Conservation (phyloP, 2,888 invertebrate species). For the Melangyna quadrimaculata region DNA sequence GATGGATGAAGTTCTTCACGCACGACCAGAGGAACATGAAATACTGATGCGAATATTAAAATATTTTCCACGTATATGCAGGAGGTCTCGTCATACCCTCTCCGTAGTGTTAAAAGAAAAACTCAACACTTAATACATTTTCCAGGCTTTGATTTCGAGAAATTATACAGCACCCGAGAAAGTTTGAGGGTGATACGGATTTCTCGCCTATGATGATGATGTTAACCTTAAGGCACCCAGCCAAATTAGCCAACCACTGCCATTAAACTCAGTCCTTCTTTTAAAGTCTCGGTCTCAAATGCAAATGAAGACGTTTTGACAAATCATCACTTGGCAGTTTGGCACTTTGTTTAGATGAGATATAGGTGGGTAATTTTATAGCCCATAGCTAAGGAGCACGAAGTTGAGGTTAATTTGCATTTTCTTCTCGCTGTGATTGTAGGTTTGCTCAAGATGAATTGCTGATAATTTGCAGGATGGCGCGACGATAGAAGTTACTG, state of each 20-base stretch:
- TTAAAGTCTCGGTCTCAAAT: neutral
- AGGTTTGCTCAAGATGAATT: conserved; percentile 43
- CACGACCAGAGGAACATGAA: conserved; percentile 53
- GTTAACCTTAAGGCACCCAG: conserved; percentile 27
- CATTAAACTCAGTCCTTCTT: conserved; percentile 18
- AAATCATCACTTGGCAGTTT: conserved; percentile 47
- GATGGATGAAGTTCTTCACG: conserved; percentile 66
- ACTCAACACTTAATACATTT: conserved; percentile 6
- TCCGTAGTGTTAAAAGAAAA: neutral
- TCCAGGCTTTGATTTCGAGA: neutral
- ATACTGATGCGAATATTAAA: conserved; percentile 15
- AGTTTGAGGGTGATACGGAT: conserved; percentile 1
- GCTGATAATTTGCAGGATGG: conserved; percentile 32
- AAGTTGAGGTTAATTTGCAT: neutral
- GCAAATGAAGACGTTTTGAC: conserved; percentile 62
- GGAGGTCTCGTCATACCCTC: neutral
- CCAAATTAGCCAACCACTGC: conserved; percentile 11
- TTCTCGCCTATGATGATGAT: neutral
- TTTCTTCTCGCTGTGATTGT: conserved; percentile 1
- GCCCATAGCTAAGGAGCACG: neutral
- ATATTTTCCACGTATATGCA: conserved; percentile 13
- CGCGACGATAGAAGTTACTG: conserved; percentile 8
- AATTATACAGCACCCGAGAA: conserved; percentile 43
- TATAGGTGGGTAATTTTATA: conserved; percentile 16
- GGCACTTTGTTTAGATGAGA: conserved; percentile 35